These are phyloP conservation scores for Megalops cyprinoides DNA, from an alignment of 2,797 vertebrate genomes.

Conservation along the genomic window DNA sequence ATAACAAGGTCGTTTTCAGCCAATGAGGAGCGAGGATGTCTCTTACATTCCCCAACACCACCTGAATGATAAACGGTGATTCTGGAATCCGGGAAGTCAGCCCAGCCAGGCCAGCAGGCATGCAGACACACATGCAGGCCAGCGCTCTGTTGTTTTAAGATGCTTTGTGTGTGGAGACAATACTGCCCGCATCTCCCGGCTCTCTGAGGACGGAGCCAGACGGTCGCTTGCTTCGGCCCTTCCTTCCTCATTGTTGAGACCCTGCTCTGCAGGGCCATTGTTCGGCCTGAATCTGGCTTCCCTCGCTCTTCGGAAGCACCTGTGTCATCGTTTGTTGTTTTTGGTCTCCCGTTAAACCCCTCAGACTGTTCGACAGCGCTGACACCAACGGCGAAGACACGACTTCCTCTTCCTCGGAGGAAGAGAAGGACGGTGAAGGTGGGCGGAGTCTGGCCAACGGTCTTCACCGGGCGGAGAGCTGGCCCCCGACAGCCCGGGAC, in stretches of 20 bases:
- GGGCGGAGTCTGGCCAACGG: conserved; percentile 54
- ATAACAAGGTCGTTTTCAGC: not conserved
- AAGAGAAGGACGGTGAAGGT: conserved; percentile 73
- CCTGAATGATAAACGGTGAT: not conserved
- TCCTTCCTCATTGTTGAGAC: conserved; percentile 79
- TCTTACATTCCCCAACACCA: not conserved
- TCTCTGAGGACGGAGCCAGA: not conserved
- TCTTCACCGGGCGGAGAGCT: conserved; percentile 25
- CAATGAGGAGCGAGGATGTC: not conserved
- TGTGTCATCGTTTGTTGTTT: conserved; percentile 45
- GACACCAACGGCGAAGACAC: conserved; percentile 62
- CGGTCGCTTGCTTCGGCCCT: conserved; percentile 64
- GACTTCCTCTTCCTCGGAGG: conserved; percentile 87
- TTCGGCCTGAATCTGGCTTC: not conserved
- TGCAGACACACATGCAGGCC: not conserved
- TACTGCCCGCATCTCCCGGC: not conserved
- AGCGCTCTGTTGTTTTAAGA: not conserved
- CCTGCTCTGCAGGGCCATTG: no score
- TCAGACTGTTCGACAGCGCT: conserved; percentile 67
- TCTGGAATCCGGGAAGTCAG: not conserved
- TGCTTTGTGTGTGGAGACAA: not conserved
- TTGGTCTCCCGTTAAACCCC: not conserved
- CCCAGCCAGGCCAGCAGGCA: no score
- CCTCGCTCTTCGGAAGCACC: conserved; percentile 35
- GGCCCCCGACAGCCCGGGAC: not conserved